Percentiles rank a stretch among this genome's conserved stretches.
These are phyloP conservation scores for Hippasteria phrygiana DNA, from an alignment of 53 echinoderm and acorn worm genomes.

Conservation along the genomic window DNA sequence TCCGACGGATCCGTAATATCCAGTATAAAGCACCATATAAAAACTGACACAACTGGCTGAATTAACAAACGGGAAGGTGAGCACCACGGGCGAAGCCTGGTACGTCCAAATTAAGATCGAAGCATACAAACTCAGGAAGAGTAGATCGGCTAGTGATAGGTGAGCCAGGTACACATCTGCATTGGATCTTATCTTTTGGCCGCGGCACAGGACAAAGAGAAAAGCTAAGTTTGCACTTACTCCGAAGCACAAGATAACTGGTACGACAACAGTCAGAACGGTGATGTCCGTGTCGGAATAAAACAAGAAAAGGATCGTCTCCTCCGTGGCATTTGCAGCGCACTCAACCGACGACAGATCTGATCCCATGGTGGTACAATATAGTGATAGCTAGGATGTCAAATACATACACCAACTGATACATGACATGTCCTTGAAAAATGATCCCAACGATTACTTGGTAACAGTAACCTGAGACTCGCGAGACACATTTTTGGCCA, in stretches of 20 bases:
- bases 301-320: background rate
- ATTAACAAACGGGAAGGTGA: background rate
- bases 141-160: slow-evolving; percentile 20
- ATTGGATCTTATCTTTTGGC: slow-evolving; percentile 11
- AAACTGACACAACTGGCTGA: slow-evolving; percentile 2
- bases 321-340: background rate
- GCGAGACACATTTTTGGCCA: too few species aligned
- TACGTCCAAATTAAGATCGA: background rate
- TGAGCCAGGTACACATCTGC: background rate
- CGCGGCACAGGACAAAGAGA: slow-evolving; percentile 29
- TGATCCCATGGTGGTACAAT: too few species aligned
- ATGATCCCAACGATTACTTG: too few species aligned
- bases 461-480: too few species aligned
- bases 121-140: background rate
- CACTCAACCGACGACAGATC: slow-evolving; percentile 3
- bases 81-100: background rate
- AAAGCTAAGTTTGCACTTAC: background rate
- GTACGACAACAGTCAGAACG: background rate
- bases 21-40: background rate
- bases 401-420: too few species aligned
- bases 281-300: background rate
- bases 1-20: background rate
- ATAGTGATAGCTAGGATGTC: too few species aligned
- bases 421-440: too few species aligned
- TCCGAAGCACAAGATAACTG: slow-evolving; percentile 10